Percentiles rank a stretch among this genome's conserved stretches.
phyloP scores from a whole-genome alignment of 2,113 vertebrate species.

The Engraulis encrasicolus region DNA sequence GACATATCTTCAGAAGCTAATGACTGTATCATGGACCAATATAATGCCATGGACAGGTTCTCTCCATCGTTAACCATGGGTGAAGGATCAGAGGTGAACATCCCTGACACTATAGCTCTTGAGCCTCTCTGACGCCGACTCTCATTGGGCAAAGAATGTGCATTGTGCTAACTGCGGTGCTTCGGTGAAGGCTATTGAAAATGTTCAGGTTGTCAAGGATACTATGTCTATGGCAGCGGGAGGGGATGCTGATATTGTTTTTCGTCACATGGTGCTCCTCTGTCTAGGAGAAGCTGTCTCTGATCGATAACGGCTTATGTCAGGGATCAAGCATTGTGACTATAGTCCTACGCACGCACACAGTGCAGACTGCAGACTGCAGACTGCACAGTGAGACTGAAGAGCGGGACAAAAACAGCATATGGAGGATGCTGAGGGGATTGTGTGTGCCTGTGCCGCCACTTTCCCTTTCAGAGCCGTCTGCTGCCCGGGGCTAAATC shows the following conservation, averaged over 20 bases:
- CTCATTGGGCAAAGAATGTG: neutral
- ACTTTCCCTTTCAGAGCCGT: neutral
- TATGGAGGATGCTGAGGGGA: neutral
- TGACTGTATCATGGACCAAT: neutral
- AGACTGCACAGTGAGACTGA: neutral
- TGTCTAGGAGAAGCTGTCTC: neutral
- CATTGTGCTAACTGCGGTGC: neutral
- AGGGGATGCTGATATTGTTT: neutral
- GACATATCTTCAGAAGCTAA: neutral
- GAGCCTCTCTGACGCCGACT: neutral
- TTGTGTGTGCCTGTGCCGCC: neutral
- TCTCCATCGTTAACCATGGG: neutral
- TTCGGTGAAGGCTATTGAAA: neutral
- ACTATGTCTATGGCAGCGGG: neutral
- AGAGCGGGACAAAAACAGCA: constrained; percentile 8
- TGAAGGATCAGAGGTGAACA: neutral
- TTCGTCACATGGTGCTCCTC: neutral
- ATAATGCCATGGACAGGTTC: neutral
- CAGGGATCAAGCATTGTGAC: constrained; percentile 13
- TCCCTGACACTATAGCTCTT: neutral
- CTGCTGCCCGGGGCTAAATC: neutral
- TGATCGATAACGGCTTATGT: constrained; percentile 31
- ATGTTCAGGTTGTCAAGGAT: neutral
- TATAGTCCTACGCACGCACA: neutral
- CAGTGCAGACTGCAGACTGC: too few species aligned